These are phyloP conservation scores for Neodiprion fabricii DNA, from an alignment of 1,140 invertebrate species.

Conservation along the genomic window DNA sequence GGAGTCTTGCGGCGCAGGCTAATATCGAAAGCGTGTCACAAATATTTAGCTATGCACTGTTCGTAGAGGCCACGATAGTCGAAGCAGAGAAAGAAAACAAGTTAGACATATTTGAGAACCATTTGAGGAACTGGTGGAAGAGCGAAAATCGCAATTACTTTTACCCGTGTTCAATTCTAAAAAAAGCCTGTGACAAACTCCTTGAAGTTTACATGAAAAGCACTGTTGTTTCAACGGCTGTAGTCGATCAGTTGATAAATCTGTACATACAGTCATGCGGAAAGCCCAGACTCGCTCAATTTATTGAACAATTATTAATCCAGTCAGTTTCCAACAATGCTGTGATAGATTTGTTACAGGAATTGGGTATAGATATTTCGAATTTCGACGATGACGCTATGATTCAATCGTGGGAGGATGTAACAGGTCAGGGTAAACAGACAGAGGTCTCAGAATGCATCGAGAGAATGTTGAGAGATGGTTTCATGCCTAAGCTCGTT, in stretches of 20 bases:
- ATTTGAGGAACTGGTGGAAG: constrained; percentile 39
- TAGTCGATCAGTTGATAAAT: constrained; percentile 44
- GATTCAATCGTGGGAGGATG: constrained; percentile 49
- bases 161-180: constrained; percentile 37
- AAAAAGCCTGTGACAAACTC: constrained; percentile 47
- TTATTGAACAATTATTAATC: constrained; percentile 35
- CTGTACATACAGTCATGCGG: constrained; percentile 44
- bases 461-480: constrained; percentile 47
- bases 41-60: constrained; percentile 42
- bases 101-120: constrained; percentile 39
- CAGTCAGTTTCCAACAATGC: constrained; percentile 40
- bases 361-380: constrained; percentile 34
- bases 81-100: constrained; percentile 37
- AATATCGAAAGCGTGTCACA: constrained; percentile 31
- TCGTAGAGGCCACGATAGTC: constrained; percentile 43
- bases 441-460: constrained; percentile 44
- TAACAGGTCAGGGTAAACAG: constrained; percentile 42
- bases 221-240: constrained; percentile 28
- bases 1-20: constrained; percentile 16
- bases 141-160: constrained; percentile 32
- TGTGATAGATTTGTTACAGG: constrained; percentile 39
- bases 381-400: constrained; percentile 47
- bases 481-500: constrained; percentile 38
- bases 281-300: constrained; percentile 43
- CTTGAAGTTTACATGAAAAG: constrained; percentile 48